Evolutionary conservation across 2,797 vertebrate genomes (phyloP).

Genomic region (Pangasius mekongensis): DNA sequence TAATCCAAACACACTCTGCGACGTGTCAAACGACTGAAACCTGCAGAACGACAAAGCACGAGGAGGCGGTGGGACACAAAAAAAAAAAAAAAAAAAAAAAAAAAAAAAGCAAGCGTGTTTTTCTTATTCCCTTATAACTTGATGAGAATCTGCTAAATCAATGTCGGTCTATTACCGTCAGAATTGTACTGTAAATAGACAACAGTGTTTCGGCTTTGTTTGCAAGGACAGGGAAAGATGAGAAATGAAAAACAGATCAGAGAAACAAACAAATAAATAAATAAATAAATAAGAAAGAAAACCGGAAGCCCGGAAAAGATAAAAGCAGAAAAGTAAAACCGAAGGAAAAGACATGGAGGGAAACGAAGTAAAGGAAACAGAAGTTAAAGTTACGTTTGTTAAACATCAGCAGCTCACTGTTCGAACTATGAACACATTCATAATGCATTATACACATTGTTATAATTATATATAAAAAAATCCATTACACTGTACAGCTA

Average conservation of each 20-base stretch:
- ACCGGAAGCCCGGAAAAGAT: neutral
- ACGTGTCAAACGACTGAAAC: constrained; percentile 26
- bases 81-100: no score
- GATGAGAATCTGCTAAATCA: constrained; percentile 28
- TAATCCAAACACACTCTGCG: constrained; percentile 22
- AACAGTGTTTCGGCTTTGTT: neutral
- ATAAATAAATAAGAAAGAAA: neutral
- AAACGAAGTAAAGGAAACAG: neutral
- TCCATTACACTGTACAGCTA: no score
- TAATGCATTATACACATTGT: neutral
- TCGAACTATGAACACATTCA: neutral
- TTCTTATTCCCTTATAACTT: neutral
- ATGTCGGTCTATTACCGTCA: constrained; percentile 24
- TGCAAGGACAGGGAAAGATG: neutral
- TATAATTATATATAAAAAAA: neutral
- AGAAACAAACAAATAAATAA: neutral
- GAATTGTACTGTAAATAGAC: constrained; percentile 12
- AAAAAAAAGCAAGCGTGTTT: neutral
- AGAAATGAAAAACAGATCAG: neutral
- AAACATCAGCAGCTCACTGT: neutral
- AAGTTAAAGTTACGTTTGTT: no score
- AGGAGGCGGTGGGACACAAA: neutral
- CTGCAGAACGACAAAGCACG: neutral
- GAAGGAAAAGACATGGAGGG: neutral
- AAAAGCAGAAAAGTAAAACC: neutral